Evolutionary conservation across 2,888 invertebrate genomes (phyloP).

Genomic region (Globia sparganii): DNA sequence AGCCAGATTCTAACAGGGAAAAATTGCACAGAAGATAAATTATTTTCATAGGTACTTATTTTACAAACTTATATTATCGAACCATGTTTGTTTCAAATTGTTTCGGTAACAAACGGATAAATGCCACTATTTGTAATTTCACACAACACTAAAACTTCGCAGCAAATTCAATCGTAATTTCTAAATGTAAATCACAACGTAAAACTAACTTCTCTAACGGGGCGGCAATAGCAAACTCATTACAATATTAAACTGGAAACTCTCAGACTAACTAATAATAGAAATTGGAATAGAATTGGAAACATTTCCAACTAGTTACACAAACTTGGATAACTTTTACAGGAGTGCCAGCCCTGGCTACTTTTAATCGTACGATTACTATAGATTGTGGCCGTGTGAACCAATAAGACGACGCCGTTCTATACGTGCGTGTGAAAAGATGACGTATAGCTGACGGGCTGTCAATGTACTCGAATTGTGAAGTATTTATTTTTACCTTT

Average conservation of each 20-base stretch:
- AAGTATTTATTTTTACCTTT: conserved; percentile 40
- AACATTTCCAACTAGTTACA: conserved; percentile 55
- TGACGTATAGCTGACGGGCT: conserved; percentile 25
- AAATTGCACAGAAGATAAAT: not conserved
- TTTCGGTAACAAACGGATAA: not conserved
- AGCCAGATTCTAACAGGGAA: not conserved
- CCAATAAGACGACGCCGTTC: conserved; percentile 10
- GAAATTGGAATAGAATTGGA: conserved; percentile 60
- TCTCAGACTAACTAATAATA: conserved; percentile 56
- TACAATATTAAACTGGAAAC: conserved; percentile 57
- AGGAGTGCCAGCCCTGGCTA: conserved; percentile 30
- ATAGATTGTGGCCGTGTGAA: conserved; percentile 2
- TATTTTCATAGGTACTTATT: not conserved
- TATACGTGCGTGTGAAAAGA: conserved; percentile 29
- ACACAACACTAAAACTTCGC: conserved; percentile 23
- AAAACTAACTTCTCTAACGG: conserved; percentile 52
- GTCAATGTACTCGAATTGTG: conserved; percentile 41
- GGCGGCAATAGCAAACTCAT: conserved; percentile 53
- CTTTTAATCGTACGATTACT: conserved; percentile 35
- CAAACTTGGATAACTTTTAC: conserved; percentile 40
- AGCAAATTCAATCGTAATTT: conserved; percentile 35
- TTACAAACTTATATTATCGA: not conserved
- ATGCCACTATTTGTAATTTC: conserved; percentile 12
- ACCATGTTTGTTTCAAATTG: not conserved
- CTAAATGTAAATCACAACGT: conserved; percentile 45